These are phyloP conservation scores for Orcinus orca DNA, from an alignment of 2,113 vertebrate genomes.

Conservation along the genomic window DNA sequence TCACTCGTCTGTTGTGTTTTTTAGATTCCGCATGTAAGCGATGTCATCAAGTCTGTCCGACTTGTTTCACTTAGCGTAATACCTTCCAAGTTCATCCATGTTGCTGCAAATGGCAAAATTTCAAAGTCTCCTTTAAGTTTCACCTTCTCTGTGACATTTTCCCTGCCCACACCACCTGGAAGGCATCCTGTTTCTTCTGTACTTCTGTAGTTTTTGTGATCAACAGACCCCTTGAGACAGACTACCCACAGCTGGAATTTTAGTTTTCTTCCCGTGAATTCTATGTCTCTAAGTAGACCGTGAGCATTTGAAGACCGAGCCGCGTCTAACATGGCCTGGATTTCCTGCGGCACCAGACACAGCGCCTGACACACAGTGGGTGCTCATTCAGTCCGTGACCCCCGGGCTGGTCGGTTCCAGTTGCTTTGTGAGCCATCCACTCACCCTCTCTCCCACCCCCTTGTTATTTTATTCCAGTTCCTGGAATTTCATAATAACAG, in stretches of 20 bases:
- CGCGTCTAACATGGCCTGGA: background rate
- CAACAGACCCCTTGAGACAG: background rate
- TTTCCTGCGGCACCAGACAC: background rate
- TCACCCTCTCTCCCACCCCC: background rate
- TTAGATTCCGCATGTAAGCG: background rate
- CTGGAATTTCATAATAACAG: slow-evolving; percentile 73
- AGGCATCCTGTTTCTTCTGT: background rate
- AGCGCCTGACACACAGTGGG: background rate
- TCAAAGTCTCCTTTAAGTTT: background rate
- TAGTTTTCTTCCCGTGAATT: background rate
- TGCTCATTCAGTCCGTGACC: background rate
- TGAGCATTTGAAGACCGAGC: background rate
- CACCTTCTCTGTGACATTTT: background rate
- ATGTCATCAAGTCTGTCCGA: background rate
- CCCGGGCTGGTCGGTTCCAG: background rate
- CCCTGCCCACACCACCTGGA: background rate
- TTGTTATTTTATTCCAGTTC: slow-evolving; percentile 67
- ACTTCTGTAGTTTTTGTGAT: background rate
- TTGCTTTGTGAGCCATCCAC: background rate
- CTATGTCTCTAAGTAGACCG: background rate
- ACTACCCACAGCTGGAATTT: background rate
- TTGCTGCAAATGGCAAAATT: background rate
- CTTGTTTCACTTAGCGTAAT: background rate
- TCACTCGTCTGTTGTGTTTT: background rate
- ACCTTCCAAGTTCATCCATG: background rate